Percentiles rank a stretch among this genome's conserved stretches.
phyloP scores from a whole-genome alignment of 2,888 invertebrate species.

The Fragum sueziense region DNA sequence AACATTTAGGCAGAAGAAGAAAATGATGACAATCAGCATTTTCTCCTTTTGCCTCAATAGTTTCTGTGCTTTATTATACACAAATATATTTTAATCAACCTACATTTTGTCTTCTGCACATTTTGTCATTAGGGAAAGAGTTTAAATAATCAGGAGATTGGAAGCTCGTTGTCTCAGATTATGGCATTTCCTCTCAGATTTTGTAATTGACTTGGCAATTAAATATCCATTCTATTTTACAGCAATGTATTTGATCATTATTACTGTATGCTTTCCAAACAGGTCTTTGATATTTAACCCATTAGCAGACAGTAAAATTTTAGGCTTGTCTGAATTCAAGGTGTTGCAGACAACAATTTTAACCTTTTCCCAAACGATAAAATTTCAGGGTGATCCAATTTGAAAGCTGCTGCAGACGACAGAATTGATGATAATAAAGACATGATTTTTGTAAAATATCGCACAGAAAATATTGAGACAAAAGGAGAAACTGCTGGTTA shows the following conservation, averaged over 20 bases:
- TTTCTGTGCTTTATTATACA: too few relatives aligned
- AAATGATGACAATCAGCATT: too few relatives aligned
- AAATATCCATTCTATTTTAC: background rate
- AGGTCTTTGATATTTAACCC: background rate
- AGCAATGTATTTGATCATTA: background rate
- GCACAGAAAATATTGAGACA: background rate
- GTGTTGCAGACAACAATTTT: too few relatives aligned
- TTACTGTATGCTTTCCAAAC: background rate
- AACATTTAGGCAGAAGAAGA: too few relatives aligned
- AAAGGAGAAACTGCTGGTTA: background rate
- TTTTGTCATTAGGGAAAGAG: too few relatives aligned
- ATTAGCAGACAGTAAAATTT: background rate
- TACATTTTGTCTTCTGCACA: too few relatives aligned
- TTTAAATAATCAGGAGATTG: background rate
- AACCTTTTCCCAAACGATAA: background rate
- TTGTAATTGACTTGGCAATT: constrained; percentile 4
- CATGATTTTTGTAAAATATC: too few relatives aligned
- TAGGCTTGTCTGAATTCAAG: background rate
- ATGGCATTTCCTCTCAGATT: background rate
- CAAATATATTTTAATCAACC: too few relatives aligned
- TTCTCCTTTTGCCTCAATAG: too few relatives aligned
- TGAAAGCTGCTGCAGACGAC: background rate
- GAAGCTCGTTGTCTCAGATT: background rate
- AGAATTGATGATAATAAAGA: too few relatives aligned
- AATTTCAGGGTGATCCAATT: background rate